These are phyloP conservation scores for Xestobium rufovillosum DNA, from an alignment of 2,888 invertebrate genomes.

Conservation along the genomic window DNA sequence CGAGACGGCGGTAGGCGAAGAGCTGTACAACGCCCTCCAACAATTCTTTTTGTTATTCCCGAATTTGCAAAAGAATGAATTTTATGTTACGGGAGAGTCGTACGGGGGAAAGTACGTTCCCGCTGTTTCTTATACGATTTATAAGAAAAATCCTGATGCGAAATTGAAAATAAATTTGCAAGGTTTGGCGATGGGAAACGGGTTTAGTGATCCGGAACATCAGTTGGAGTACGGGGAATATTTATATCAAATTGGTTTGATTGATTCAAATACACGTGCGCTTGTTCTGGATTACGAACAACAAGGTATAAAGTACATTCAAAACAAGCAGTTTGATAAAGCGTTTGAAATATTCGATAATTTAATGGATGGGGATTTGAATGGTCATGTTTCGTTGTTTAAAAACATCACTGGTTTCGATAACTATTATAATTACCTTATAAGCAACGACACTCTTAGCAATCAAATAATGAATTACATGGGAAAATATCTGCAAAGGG, in stretches of 20 bases:
- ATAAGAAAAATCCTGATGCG: slow-evolving; percentile 53
- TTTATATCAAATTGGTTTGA: slow-evolving; percentile 67
- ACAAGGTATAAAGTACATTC: slow-evolving; percentile 52
- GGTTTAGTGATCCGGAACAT: slow-evolving; percentile 69
- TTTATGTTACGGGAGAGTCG: slow-evolving; percentile 85
- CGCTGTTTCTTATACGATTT: slow-evolving; percentile 66
- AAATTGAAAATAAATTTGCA: slow-evolving; percentile 60
- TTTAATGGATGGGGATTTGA: slow-evolving; percentile 63
- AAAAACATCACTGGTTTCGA: slow-evolving; percentile 68
- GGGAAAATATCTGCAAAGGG: slow-evolving; percentile 55
- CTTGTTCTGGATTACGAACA: slow-evolving; percentile 56
- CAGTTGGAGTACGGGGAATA: slow-evolving; percentile 73
- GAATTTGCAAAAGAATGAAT: slow-evolving; percentile 63
- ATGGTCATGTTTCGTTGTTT: slow-evolving; percentile 53
- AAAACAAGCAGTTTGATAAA: slow-evolving; percentile 54
- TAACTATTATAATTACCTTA: slow-evolving; percentile 68
- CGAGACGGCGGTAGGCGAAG: slow-evolving; percentile 71
- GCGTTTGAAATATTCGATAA: slow-evolving; percentile 67
- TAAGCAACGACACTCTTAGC: slow-evolving; percentile 47
- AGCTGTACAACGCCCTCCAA: slow-evolving; percentile 65
- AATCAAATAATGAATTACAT: slow-evolving; percentile 47
- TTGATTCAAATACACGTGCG: slow-evolving; percentile 56
- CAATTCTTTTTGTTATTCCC: slow-evolving; percentile 84
- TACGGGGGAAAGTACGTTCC: slow-evolving; percentile 80
- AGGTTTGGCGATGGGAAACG: slow-evolving; percentile 73